Evolutionary conservation across 2,888 invertebrate species (phyloP).

Genomic region (Onthophagus sagittarius): DNA sequence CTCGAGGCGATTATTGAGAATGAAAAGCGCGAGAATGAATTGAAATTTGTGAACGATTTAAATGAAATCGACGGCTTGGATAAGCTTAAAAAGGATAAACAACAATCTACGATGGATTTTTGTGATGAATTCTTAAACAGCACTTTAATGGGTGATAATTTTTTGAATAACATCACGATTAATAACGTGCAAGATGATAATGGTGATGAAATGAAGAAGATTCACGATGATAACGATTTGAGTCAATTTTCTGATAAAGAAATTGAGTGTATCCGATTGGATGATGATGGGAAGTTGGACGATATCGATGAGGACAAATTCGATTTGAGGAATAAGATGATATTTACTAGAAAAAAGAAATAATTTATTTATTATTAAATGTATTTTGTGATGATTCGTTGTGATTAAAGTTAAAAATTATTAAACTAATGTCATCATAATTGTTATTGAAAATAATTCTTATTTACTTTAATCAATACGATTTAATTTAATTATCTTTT

Average conservation of each 20-base stretch:
- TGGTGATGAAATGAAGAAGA: conserved; percentile 2
- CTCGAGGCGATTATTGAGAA: conserved; percentile 21
- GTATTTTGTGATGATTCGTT: no score
- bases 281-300: background rate
- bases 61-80: conserved; percentile 5
- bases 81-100: conserved; percentile 15
- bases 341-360: background rate
- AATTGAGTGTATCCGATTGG: background rate
- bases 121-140: conserved; percentile 23
- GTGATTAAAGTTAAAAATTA: no score
- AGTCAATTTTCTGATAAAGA: background rate
- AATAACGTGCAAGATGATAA: background rate
- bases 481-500: no score
- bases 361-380: background rate
- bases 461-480: no score
- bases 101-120: conserved; percentile 15
- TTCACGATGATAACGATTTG: background rate
- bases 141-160: conserved; percentile 6
- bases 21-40: conserved; percentile 19
- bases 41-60: conserved; percentile 17
- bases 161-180: conserved; percentile 9
- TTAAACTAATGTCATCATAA: no score
- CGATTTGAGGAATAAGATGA: conserved; percentile 2
- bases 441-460: no score
- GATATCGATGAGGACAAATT: background rate